These are phyloP conservation scores for Leptopilina syphax DNA, from an alignment of 2,888 invertebrate genomes.

Conservation along the genomic window DNA sequence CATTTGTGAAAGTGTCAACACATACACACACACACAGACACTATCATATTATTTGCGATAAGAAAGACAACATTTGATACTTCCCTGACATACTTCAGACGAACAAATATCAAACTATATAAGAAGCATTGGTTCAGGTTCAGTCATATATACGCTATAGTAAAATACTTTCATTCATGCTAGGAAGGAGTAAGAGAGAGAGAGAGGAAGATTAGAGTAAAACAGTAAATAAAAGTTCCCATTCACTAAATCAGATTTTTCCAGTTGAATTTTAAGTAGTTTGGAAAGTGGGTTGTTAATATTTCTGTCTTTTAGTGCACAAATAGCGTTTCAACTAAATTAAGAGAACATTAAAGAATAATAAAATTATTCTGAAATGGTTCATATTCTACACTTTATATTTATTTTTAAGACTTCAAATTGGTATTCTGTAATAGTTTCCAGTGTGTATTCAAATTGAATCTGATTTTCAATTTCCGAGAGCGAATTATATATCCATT, in stretches of 20 bases:
- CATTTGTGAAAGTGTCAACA: no score
- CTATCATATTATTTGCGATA: slow-evolving; percentile 9
- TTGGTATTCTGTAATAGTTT: no score
- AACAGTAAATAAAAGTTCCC: slow-evolving; percentile 28
- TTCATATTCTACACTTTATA: no score
- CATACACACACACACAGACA: not conserved
- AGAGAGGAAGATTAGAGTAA: not conserved
- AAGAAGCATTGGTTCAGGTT: slow-evolving; percentile 9
- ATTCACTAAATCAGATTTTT: slow-evolving; percentile 22
- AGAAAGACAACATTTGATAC: slow-evolving; percentile 37
- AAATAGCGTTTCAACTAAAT: not conserved
- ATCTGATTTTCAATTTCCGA: no score
- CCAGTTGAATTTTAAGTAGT: slow-evolving; percentile 15
- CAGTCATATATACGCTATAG: slow-evolving; percentile 27
- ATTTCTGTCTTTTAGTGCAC: not conserved
- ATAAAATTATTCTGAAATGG: not conserved
- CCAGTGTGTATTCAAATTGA: no score
- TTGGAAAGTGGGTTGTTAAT: slow-evolving; percentile 25
- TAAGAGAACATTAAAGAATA: slow-evolving; percentile 17
- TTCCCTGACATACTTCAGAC: slow-evolving; percentile 26
- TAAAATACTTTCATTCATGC: slow-evolving; percentile 39
- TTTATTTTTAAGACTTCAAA: no score
- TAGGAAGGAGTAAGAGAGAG: not conserved
- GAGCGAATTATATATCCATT: no score
- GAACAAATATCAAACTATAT: slow-evolving; percentile 18